Conservation (phyloP, 2,797 vertebrate genomes). For the Crax fasciolata region DNA sequence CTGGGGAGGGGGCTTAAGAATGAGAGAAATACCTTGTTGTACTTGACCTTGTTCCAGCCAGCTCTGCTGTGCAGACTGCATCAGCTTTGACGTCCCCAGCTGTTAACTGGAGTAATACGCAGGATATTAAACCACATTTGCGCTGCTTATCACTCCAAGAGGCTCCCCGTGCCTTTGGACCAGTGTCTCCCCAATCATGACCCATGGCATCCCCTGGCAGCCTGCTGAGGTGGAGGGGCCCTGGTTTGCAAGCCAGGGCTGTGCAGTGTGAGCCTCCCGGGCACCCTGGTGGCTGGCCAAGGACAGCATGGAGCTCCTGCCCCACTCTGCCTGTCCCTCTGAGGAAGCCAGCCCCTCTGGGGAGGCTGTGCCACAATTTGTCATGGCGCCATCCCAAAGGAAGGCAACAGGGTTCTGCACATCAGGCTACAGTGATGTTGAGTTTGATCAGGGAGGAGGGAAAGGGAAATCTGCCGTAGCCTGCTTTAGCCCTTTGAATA, state of each 20-base stretch:
- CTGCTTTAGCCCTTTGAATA: background rate
- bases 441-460: background rate
- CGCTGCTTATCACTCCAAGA: background rate
- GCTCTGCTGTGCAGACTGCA: background rate
- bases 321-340: background rate
- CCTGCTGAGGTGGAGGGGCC: rapidly evolving
- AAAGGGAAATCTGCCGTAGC: background rate
- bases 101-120: background rate
- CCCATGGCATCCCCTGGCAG: background rate
- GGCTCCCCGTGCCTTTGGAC: background rate
- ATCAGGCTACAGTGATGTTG: background rate
- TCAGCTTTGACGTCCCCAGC: background rate
- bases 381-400: background rate
- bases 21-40: background rate
- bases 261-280: background rate
- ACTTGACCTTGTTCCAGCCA: background rate
- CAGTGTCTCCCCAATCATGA: background rate
- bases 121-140: constrained; percentile 3
- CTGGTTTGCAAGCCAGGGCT: rapidly evolving
- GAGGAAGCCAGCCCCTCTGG: background rate
- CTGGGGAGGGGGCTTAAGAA: rapidly evolving
- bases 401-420: background rate
- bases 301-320: background rate
- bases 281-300: background rate
- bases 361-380: background rate